A percentile compares a stretch with the other conserved stretches of the same genome.
Evolutionary conservation across 1,140 invertebrate species (phyloP).

Genomic region (Ctenoplectra terminalis): DNA sequence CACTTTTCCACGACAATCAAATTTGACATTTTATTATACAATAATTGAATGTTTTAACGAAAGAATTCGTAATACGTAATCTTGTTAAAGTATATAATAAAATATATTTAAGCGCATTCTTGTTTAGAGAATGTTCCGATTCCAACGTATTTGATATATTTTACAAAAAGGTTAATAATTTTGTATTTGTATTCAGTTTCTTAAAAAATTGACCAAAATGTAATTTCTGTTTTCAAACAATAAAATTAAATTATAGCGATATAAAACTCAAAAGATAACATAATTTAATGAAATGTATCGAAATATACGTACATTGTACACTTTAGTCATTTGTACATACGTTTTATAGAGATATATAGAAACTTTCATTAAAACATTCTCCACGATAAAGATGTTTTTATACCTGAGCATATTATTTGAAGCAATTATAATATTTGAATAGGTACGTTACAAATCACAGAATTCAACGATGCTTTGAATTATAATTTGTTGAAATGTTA

Average conservation of each 20-base stretch:
- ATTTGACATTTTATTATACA: neutral
- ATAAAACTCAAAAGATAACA: too few species aligned
- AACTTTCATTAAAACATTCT: conserved; percentile 58
- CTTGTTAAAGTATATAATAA: neutral
- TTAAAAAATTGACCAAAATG: neutral
- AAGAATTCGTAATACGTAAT: conserved; percentile 7
- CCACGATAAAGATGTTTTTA: conserved; percentile 18
- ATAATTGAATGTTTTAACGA: conserved; percentile 28
- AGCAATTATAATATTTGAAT: conserved; percentile 23
- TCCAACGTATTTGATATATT: neutral
- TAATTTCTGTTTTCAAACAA: too few species aligned
- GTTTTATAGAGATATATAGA: neutral
- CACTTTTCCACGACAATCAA: neutral
- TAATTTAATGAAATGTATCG: neutral
- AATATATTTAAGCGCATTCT: neutral
- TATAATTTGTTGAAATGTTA: conserved; percentile 9
- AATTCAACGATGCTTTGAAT: neutral
- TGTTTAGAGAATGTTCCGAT: neutral
- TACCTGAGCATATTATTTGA: conserved; percentile 1
- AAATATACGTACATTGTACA: neutral
- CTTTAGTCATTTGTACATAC: neutral
- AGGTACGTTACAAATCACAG: conserved; percentile 8
- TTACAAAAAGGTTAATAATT: conserved; percentile 1
- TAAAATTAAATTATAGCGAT: neutral
- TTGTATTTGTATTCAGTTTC: neutral